phyloP scores from a whole-genome alignment of 2,888 invertebrate species.

The Gandaritis pyraliata region DNA sequence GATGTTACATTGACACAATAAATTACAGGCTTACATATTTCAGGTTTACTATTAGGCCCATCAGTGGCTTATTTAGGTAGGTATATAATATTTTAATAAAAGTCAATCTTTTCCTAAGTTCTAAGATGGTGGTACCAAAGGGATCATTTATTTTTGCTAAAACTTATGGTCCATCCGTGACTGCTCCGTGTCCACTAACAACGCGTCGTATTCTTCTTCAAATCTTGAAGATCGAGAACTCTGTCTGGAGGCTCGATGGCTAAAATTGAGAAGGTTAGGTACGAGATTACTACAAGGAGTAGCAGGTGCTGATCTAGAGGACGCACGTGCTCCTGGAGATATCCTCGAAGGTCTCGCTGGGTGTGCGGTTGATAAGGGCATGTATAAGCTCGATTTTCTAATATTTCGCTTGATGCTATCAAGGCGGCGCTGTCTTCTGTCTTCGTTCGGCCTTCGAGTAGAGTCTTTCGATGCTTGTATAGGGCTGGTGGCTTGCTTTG shows the following conservation, averaged over 20 bases:
- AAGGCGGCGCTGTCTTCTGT: conserved; percentile 79
- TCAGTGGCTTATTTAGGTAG: not conserved
- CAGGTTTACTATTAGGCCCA: conserved; percentile 36
- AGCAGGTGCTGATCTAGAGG: conserved; percentile 91
- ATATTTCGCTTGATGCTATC: conserved; percentile 64
- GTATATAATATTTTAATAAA: not conserved
- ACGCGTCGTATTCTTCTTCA: conserved; percentile 86
- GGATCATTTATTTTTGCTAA: conserved; percentile 46
- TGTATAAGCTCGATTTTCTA: conserved; percentile 88
- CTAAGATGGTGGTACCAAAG: conserved; percentile 6
- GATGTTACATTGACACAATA: conserved; percentile 48
- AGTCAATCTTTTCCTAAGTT: conserved; percentile 6
- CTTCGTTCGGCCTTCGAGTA: conserved; percentile 84
- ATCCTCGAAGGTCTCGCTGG: conserved; percentile 64
- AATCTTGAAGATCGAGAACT: conserved; percentile 75
- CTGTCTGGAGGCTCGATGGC: conserved; percentile 80
- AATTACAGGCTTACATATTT: conserved; percentile 28
- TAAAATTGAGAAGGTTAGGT: conserved; percentile 86
- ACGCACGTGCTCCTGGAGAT: conserved; percentile 83
- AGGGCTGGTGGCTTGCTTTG: conserved; percentile 93
- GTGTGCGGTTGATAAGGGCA: conserved; percentile 83
- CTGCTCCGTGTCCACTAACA: conserved; percentile 79
- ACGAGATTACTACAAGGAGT: conserved; percentile 90
- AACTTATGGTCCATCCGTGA: conserved; percentile 71
- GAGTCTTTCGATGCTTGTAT: conserved; percentile 90